phyloP scores from a whole-genome alignment of 2,113 vertebrate species.

The Furnarius figulus region DNA sequence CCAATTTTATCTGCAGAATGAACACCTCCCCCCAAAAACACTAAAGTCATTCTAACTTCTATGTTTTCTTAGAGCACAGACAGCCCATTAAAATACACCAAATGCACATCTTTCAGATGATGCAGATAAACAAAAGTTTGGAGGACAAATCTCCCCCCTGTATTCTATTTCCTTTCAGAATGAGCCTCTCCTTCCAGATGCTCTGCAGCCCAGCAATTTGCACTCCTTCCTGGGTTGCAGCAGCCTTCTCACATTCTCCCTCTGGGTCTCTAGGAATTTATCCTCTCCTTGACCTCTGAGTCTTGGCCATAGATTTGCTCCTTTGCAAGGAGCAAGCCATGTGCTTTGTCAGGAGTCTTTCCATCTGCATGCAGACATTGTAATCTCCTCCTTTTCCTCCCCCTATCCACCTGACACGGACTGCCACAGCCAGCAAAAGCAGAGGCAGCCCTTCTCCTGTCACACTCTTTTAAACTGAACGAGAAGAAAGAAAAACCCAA shows the following conservation, averaged over 20 bases:
- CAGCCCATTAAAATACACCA: neutral
- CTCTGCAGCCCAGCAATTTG: neutral
- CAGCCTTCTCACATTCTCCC: constrained; percentile 15
- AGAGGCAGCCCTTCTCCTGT: neutral
- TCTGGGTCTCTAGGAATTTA: constrained; percentile 60
- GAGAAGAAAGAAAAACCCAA: accelerated
- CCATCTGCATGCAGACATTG: neutral
- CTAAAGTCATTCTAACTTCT: neutral
- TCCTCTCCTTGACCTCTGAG: constrained; percentile 52
- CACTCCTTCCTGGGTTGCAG: neutral
- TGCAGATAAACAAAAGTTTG: neutral
- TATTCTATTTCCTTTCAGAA: neutral
- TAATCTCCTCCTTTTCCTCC: neutral
- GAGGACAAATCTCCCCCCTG: neutral
- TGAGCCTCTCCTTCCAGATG: constrained; percentile 35
- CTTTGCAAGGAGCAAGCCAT: neutral
- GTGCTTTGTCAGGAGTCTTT: constrained; percentile 42
- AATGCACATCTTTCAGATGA: neutral
- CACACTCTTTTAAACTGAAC: neutral
- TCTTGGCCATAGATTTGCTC: constrained; percentile 6
- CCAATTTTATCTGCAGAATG: neutral
- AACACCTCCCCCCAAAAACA: neutral
- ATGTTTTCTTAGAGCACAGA: neutral
- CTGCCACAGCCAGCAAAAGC: neutral
- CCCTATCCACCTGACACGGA: neutral